phyloP scores from a whole-genome alignment of 2,888 invertebrate species.

The Ferrisia virgata region DNA sequence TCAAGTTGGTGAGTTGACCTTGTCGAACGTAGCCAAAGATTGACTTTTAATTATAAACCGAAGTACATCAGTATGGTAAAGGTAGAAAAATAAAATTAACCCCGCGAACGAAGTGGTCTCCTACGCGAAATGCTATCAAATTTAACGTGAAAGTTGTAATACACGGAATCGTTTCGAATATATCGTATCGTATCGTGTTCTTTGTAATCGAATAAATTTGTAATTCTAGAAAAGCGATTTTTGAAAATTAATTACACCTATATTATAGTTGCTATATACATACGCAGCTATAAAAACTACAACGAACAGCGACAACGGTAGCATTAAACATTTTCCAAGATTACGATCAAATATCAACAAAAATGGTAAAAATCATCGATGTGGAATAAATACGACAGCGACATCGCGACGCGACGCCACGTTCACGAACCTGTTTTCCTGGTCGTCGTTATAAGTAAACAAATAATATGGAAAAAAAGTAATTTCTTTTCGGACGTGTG shows the following conservation, averaged over 20 bases:
- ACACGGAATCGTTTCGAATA: neutral
- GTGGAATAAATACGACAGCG: neutral
- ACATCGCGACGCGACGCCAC: neutral
- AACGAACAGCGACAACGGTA: too few relatives aligned
- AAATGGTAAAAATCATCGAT: constrained; percentile 21
- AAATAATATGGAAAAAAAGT: neutral
- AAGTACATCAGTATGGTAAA: too few relatives aligned
- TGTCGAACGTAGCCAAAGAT: neutral
- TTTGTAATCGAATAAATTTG: neutral
- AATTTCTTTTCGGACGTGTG: neutral
- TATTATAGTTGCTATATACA: neutral
- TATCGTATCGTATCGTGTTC: neutral
- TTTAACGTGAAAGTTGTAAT: neutral
- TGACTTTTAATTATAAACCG: neutral
- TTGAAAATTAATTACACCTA: constrained; percentile 1
- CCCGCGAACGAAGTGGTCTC: neutral
- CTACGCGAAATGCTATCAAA: neutral
- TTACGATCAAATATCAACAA: neutral
- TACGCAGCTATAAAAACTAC: too few relatives aligned
- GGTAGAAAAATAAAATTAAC: neutral
- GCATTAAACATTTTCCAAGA: constrained; percentile 8
- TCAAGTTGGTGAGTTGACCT: neutral
- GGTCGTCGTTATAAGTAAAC: neutral
- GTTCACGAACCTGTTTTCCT: neutral
- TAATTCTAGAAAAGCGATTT: neutral